These are phyloP conservation scores for Chrosomus eos DNA, from an alignment of 2,797 vertebrate genomes.

Conservation along the genomic window DNA sequence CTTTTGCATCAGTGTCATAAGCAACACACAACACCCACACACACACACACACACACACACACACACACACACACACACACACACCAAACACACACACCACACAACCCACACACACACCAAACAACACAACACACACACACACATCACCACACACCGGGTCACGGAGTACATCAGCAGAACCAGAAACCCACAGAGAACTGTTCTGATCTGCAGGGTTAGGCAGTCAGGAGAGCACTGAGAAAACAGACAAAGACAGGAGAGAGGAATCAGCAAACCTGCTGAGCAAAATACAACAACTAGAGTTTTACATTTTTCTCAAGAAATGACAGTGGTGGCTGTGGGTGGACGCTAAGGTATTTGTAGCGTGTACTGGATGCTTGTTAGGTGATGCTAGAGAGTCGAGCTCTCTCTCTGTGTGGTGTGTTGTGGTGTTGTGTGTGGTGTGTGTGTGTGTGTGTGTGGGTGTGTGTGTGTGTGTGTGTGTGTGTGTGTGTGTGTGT, in stretches of 20 bases:
- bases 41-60: constrained; percentile 77
- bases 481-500: neutral
- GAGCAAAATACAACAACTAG: neutral
- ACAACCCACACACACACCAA: constrained; percentile 61
- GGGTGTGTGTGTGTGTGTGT: too few species aligned
- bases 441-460: neutral
- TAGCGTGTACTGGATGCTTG: neutral
- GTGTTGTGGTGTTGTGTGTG: too few species aligned
- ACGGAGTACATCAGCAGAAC: constrained; percentile 92
- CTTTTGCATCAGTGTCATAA: neutral
- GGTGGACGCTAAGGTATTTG: neutral
- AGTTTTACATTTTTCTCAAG: neutral
- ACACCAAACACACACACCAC: constrained; percentile 77
- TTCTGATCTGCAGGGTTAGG: constrained; percentile 96
- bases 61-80: constrained; percentile 75
- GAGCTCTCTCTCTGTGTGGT: neutral
- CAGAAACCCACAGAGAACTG: constrained; percentile 89
- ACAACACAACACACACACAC: constrained; percentile 82
- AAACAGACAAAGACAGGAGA: constrained; percentile 21
- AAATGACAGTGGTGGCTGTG: neutral
- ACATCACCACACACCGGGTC: constrained; percentile 92
- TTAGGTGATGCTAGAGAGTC: neutral
- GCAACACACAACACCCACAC: neutral
- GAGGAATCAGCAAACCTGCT: neutral
- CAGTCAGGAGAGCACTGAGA: constrained; percentile 94